A percentile compares a stretch with the other conserved stretches of the same genome.
Conservation (phyloP, 2,113 vertebrate genomes). For the Azemiops feae region DNA sequence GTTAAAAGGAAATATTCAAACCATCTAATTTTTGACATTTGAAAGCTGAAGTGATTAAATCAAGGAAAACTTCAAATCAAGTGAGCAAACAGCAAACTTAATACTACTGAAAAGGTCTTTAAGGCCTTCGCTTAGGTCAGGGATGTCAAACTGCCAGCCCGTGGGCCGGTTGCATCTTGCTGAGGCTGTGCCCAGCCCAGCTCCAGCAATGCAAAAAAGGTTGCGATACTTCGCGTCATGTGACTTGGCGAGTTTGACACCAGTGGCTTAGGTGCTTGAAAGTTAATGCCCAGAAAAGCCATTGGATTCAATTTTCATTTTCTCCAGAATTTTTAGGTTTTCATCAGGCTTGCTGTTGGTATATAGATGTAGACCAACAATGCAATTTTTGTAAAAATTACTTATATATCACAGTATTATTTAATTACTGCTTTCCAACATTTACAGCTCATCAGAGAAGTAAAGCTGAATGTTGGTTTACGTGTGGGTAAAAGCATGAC, state of each 20-base stretch:
- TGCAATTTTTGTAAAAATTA: background rate
- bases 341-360: background rate
- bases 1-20: background rate
- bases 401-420: background rate
- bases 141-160: too few relatives aligned
- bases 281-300: background rate
- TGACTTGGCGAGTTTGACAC: too few relatives aligned
- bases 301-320: background rate
- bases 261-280: background rate
- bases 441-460: constrained; percentile 24
- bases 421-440: background rate
- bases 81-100: background rate
- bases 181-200: too few relatives aligned
- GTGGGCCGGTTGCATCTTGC: too few relatives aligned
- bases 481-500: background rate
- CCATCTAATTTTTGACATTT: background rate
- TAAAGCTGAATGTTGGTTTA: background rate
- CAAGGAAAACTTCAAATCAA: background rate
- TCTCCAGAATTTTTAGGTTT: background rate
- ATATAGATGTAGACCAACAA: background rate
- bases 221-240: too few relatives aligned
- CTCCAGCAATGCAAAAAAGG: too few relatives aligned
- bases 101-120: background rate
- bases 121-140: background rate
- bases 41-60: background rate